Evolutionary conservation across 1,140 invertebrate species (phyloP).

Genomic region (Brevipalpus yothersi): DNA sequence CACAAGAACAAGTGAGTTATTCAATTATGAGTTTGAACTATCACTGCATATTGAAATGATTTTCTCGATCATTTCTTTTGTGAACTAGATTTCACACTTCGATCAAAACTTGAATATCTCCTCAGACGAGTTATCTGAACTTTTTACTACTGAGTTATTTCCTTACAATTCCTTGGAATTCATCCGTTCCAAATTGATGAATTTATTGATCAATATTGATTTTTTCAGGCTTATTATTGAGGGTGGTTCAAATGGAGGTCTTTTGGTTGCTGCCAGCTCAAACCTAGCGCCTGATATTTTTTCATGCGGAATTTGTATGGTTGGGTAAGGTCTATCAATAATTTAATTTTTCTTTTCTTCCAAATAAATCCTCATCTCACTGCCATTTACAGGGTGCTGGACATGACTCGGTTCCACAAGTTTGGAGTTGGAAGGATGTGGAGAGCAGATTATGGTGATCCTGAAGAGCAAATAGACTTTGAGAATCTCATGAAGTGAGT

Average conservation of each 20-base stretch:
- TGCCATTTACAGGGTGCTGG: conserved; percentile 46
- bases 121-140: too few relatives aligned
- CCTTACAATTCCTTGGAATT: background rate
- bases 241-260: conserved; percentile 86
- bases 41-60: too few relatives aligned
- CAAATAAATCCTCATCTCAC: background rate
- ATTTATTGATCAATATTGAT: too few relatives aligned
- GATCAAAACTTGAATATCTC: too few relatives aligned
- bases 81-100: too few relatives aligned
- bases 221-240: conserved; percentile 43
- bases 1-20: conserved; percentile 27
- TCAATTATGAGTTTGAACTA: background rate
- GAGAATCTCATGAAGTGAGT: conserved; percentile 18
- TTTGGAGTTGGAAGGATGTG: conserved; percentile 94
- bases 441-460: conserved; percentile 82
- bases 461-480: conserved; percentile 54
- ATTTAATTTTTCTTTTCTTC: background rate
- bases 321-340: conserved; percentile 38
- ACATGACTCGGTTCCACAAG: conserved; percentile 92
- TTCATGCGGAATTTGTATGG: conserved; percentile 66
- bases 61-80: too few relatives aligned
- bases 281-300: conserved; percentile 90
- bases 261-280: conserved; percentile 67
- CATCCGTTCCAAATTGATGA: background rate
- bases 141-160: too few relatives aligned